Base-by-base conservation (phyloP, 1,140 invertebrate species). In the Wasmannia auropunctata region DNA sequence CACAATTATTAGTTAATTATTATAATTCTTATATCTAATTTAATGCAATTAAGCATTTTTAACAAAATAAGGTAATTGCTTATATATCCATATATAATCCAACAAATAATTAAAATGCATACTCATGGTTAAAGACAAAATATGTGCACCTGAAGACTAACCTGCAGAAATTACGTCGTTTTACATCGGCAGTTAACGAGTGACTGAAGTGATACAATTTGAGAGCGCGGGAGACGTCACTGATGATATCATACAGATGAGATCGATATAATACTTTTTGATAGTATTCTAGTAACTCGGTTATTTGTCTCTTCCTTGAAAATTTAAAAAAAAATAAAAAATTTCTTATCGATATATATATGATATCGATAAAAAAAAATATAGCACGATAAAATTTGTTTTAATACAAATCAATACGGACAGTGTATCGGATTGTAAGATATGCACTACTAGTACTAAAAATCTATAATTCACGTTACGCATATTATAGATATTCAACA, bases 201-300 rank as follows among this genome's bases (percentile, higher is more conserved):
- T 87, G 76, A 94, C 93, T 94, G 91, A 91, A 90, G 43, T 62
- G 54, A 65, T 81, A 85, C 54, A 84, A 65, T 79, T 77, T 74
- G 46, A 40, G 51, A 56, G 79, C 40, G 56, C 84, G 74, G 31
- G 37, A 34, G 51, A 92, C 91, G 92, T 93, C 93, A 93, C 67
- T 80, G 81, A 62, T 93, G 92, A 93, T 93, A 93, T 94, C 93
- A 93, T 91, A 86, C 75, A 62, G 6, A 28, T 16, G n/a, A 25
- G 37, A 67, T 46, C 46, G 37, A 67, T 46, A 67, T 67, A 67
- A 5, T 40, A 40, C 8, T 14, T 22, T 37, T 65, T 65, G 34
- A 63, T 63, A 63, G 25, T 10, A 37, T 63, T 37, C 3, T 63
- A 63, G 60, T 63, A 63, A 63, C 6, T 63, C 19, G 2, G 60